A percentile compares a stretch with the other conserved stretches of the same genome.
phyloP scores from a whole-genome alignment of 1,140 invertebrate species.

The Microplitis mediator region DNA sequence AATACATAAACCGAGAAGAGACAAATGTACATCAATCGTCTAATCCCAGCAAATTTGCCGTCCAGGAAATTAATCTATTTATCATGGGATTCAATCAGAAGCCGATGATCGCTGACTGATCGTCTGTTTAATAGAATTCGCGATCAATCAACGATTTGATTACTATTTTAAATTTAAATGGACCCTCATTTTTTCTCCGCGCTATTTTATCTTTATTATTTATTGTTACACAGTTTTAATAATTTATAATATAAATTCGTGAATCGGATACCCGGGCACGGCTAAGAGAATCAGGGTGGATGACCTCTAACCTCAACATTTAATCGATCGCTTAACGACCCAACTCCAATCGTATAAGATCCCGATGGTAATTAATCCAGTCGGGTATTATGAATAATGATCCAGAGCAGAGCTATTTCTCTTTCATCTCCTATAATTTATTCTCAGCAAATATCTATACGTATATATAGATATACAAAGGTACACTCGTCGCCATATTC shows the following conservation, averaged over 20 bases:
- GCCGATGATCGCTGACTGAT: not conserved
- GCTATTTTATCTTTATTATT: not conserved
- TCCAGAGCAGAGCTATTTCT: constrained; percentile 22
- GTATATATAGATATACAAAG: not conserved
- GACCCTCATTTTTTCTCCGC: not conserved
- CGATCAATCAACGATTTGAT: not conserved
- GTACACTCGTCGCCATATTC: not conserved
- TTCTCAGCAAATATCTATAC: not conserved
- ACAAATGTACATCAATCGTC: not conserved
- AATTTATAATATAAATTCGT: not conserved
- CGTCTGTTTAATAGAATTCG: constrained; percentile 10
- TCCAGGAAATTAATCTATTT: constrained; percentile 12
- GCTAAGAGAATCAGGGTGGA: constrained; percentile 17
- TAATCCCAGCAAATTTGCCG: not conserved
- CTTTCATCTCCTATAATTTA: constrained; percentile 14
- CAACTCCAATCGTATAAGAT: constrained; percentile 40
- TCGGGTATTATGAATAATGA: constrained; percentile 46
- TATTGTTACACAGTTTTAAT: not conserved
- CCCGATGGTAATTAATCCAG: constrained; percentile 46
- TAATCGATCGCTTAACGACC: constrained; percentile 52
- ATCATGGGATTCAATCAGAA: constrained; percentile 13
- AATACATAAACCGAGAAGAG: not conserved
- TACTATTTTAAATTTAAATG: not conserved
- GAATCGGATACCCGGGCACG: constrained; percentile 32
- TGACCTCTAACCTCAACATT: constrained; percentile 43